Conservation (phyloP, 2,888 invertebrate species). For the Luperina nickerlii region DNA sequence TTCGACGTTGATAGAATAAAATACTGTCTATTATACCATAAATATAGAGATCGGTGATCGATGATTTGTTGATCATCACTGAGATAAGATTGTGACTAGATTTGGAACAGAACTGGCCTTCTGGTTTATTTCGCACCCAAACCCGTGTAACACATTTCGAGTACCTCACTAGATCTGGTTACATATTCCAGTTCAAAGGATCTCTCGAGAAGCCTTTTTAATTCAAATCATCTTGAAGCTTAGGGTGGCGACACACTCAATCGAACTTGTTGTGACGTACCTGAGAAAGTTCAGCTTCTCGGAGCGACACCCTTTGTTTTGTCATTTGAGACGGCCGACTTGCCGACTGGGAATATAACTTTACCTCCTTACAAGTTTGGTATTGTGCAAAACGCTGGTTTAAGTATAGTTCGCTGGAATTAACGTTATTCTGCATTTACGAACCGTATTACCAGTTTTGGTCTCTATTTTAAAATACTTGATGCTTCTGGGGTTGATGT, state of each 20-base stretch:
- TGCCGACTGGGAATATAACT: constrained; percentile 63
- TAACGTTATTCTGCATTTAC: constrained; percentile 49
- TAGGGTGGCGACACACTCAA: constrained; percentile 65
- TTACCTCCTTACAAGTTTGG: constrained; percentile 65
- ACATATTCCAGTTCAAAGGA: constrained; percentile 65
- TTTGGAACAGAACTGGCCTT: background rate
- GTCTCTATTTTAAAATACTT: constrained; percentile 5
- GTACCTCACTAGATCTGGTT: constrained; percentile 49
- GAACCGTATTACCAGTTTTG: constrained; percentile 52
- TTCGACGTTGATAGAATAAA: background rate
- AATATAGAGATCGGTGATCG: no score
- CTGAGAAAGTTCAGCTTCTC: constrained; percentile 71
- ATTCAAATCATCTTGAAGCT: constrained; percentile 67
- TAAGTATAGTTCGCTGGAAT: constrained; percentile 59
- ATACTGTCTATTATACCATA: no score
- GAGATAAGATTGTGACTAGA: background rate
- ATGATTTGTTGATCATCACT: no score
- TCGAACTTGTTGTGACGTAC: constrained; percentile 71
- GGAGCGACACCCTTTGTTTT: constrained; percentile 75
- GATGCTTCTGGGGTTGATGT: background rate
- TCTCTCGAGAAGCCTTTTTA: constrained; percentile 63
- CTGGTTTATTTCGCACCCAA: background rate
- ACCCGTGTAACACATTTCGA: constrained; percentile 30
- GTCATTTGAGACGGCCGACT: constrained; percentile 74
- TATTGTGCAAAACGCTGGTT: constrained; percentile 58